Percentiles rank a stretch among this genome's conserved stretches.
These are phyloP conservation scores for Amphiprion percula DNA, from an alignment of 2,113 vertebrate species.

Conservation along the genomic window DNA sequence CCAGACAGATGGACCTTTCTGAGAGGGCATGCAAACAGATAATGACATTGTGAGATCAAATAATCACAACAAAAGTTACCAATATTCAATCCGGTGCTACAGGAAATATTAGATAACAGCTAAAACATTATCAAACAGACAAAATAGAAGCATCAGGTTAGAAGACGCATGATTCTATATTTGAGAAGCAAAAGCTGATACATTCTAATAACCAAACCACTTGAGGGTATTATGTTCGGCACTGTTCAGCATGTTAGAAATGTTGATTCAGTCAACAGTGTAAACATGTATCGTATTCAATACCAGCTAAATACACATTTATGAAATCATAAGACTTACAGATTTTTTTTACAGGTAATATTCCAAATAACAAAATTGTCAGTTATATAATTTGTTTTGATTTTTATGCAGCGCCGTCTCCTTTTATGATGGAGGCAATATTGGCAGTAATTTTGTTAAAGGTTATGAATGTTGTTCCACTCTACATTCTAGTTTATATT, in stretches of 20 bases:
- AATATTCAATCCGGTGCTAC: not conserved
- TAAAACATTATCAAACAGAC: too few species aligned
- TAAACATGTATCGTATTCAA: conserved; percentile 1
- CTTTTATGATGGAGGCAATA: conserved; percentile 31
- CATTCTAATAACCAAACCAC: conserved; percentile 4
- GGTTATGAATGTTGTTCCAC: conserved; percentile 48
- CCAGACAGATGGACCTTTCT: too few species aligned
- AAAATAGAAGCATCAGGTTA: not conserved
- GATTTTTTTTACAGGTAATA: conserved; percentile 7
- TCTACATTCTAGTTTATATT: conserved; percentile 31
- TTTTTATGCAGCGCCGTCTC: conserved; percentile 22
- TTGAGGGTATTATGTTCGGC: not conserved
- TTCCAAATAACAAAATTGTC: conserved; percentile 1
- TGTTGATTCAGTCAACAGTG: conserved; percentile 24
- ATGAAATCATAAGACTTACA: not conserved
- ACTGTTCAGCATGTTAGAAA: not conserved
- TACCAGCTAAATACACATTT: conserved; percentile 23
- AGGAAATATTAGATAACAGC: not conserved
- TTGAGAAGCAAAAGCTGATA: not conserved
- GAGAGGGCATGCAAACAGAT: too few species aligned
- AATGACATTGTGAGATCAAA: not conserved
- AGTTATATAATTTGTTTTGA: conserved; percentile 5
- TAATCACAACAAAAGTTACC: not conserved
- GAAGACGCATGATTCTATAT: too few species aligned
- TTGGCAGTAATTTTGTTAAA: conserved; percentile 44